These are phyloP conservation scores for Ramphastos sulfuratus DNA, from an alignment of 2,113 vertebrate genomes.

Conservation along the genomic window DNA sequence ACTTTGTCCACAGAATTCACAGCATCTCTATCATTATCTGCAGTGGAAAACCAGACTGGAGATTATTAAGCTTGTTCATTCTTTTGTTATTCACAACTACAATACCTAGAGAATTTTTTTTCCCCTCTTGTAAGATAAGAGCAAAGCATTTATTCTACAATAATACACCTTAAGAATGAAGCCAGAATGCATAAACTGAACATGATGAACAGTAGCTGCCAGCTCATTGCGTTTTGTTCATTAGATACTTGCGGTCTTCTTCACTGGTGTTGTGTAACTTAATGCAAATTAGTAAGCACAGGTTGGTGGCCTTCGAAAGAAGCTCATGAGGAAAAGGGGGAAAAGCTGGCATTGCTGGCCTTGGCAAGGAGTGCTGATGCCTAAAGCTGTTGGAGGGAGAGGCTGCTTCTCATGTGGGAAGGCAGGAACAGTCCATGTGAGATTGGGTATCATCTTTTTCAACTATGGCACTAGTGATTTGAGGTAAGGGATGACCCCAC, in stretches of 20 bases:
- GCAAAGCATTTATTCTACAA: slow-evolving; percentile 67
- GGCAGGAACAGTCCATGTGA: background rate
- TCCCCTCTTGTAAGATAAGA: slow-evolving; percentile 67
- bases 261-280: slow-evolving; percentile 79
- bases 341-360: slow-evolving; percentile 35
- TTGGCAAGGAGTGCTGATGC: background rate
- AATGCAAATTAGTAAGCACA: slow-evolving; percentile 78
- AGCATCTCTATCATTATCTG: slow-evolving; percentile 75
- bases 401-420: background rate
- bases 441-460: background rate
- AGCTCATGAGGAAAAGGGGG: slow-evolving; percentile 50
- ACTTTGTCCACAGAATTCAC: slow-evolving; percentile 76
- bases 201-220: slow-evolving; percentile 68
- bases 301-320: slow-evolving; percentile 68
- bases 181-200: slow-evolving; percentile 71
- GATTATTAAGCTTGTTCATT: slow-evolving; percentile 81
- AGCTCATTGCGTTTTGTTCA: slow-evolving; percentile 76
- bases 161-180: slow-evolving; percentile 70
- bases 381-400: background rate
- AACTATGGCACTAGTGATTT: background rate
- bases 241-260: slow-evolving; percentile 79
- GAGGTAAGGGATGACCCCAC: background rate
- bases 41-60: slow-evolving; percentile 71
- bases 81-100: slow-evolving; percentile 76
- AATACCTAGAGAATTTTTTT: slow-evolving; percentile 62